Evolutionary conservation across 2,797 vertebrate genomes (phyloP).

Genomic region (Gallinago nigripennis): DNA sequence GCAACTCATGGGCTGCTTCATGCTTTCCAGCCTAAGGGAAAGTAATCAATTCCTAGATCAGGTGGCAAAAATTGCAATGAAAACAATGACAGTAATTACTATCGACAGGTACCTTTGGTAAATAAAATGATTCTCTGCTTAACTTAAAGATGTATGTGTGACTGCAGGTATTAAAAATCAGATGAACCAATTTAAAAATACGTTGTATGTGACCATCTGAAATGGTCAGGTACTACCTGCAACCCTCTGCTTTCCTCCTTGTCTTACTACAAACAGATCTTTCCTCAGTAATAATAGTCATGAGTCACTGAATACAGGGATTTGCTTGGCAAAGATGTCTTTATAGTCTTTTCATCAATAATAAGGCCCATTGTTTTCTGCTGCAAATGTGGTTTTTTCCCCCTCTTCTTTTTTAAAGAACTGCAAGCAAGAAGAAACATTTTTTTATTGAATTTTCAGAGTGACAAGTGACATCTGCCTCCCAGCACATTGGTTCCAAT

Average conservation of each 20-base stretch:
- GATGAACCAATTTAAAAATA: neutral
- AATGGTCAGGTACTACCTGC: neutral
- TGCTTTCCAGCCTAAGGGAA: neutral
- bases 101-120: neutral
- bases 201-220: neutral
- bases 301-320: neutral
- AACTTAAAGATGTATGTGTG: neutral
- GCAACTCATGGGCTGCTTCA: neutral
- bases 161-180: neutral
- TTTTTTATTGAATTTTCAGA: neutral
- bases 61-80: neutral
- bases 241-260: neutral
- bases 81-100: neutral
- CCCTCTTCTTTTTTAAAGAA: neutral
- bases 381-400: neutral
- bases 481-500: neutral
- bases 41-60: neutral
- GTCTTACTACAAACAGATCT: neutral
- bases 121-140: fast-evolving
- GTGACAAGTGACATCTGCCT: neutral
- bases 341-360: neutral
- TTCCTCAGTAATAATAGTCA: neutral
- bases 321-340: neutral
- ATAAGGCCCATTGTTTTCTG: neutral
- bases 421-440: neutral